Evolutionary conservation across 2,888 invertebrate species (phyloP), one percentile per base, ranked within the genome.

Genomic region (Campoplex nolae): DNA sequence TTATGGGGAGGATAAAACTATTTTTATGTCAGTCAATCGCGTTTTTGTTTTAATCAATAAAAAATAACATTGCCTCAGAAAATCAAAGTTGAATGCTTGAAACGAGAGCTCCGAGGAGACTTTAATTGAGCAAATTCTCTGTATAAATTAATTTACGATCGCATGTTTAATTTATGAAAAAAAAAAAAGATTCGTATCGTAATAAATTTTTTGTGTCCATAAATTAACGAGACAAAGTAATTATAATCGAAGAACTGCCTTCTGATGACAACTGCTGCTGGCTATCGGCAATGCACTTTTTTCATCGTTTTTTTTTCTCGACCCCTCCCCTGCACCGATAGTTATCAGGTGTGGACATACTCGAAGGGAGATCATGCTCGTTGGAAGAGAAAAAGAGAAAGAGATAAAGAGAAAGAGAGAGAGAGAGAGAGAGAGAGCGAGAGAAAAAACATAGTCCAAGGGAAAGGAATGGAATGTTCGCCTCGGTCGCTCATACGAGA

Each of bases 211-310:
- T 51, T 71, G 2, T 23, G n/a, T 48, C 8, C 70, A 83, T 65
- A 88, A 89, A 88, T 88, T 85, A 89, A 86, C 87, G 77, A 58
- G 84, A 85, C 73, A 78, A 62, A 58, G 58, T 45, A 78, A 86
- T 83, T 83, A 83, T 86, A 83, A 86, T 84, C 74, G 77, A 79
- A 76, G 67, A 77, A 73, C 38, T 71, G 65, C 42, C 75, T 65
- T 71, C 51, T 48, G 81, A 84, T 84, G 81, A 28, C 51, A 58
- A 58, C 76, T 75, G 79, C 75, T 83, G 79, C 76, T 79, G 79
- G 75, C 32, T 83, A 86, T 76, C 86, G 67, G 62, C 76, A 74
- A 81, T 84, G 51, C 56, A 54, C 32, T 71, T 71, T 79, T 58
- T 70, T 73, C 9, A 3, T 35, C 9, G 38, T 77, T 23, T 18